These are phyloP conservation scores for Cheilosia impressa DNA, from an alignment of 2,888 invertebrate species.

Conservation along the genomic window DNA sequence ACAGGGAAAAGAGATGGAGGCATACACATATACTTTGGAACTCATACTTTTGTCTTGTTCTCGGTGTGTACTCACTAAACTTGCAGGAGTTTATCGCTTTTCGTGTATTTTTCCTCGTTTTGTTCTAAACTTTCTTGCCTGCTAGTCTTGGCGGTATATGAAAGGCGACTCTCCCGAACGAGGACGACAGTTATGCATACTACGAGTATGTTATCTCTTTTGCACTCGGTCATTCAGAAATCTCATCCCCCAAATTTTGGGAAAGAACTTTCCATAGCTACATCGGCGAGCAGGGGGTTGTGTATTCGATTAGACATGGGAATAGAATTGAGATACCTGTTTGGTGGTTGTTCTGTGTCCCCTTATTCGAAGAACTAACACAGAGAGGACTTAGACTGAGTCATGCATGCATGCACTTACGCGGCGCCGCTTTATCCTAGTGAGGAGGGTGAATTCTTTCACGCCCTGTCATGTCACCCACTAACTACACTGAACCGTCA, in stretches of 20 bases:
- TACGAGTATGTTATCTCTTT: constrained; percentile 54
- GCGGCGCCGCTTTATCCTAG: constrained; percentile 55
- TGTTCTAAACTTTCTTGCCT: constrained; percentile 61
- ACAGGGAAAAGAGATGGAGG: constrained; percentile 58
- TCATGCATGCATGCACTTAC: constrained; percentile 69
- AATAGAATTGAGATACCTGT: constrained; percentile 53
- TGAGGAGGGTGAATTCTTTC: constrained; percentile 40
- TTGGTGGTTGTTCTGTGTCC: constrained; percentile 58
- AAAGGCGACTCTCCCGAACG: constrained; percentile 10
- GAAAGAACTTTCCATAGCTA: constrained; percentile 20
- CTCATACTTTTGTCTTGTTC: constrained; percentile 52
- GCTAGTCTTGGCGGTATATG: neutral
- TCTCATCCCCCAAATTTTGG: constrained; percentile 9
- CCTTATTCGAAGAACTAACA: constrained; percentile 45
- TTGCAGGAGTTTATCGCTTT: constrained; percentile 64
- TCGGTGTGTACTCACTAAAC: constrained; percentile 65
- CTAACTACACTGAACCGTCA: constrained; percentile 29
- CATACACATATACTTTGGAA: constrained; percentile 36
- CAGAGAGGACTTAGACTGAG: constrained; percentile 55
- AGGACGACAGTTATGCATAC: neutral
- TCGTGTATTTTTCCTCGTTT: constrained; percentile 43
- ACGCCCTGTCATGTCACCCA: constrained; percentile 6
- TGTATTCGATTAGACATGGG: constrained; percentile 45
- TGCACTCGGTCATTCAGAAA: constrained; percentile 25
- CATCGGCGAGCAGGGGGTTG: constrained; percentile 2